Conservation (phyloP, 2,888 invertebrate species). For the Clostera curtula region DNA sequence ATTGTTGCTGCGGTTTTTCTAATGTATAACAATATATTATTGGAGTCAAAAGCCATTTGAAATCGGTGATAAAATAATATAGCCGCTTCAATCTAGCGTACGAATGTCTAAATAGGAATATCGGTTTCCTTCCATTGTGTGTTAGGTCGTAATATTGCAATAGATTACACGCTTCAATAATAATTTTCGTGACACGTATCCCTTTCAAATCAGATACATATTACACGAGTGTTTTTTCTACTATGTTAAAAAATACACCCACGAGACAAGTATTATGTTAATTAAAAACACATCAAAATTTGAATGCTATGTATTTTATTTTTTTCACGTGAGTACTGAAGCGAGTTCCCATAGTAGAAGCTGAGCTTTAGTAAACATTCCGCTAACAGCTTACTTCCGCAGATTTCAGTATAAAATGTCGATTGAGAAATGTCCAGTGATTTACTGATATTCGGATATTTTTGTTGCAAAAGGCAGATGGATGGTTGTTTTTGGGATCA, state of each 20-base stretch:
- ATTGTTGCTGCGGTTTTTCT: conserved; percentile 15
- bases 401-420: conserved; percentile 49
- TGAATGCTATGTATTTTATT: background rate
- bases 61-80: conserved; percentile 2
- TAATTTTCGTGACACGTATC: too few relatives aligned
- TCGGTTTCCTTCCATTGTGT: background rate
- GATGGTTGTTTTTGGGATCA: conserved; percentile 40
- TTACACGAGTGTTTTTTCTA: too few relatives aligned
- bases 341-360: conserved; percentile 16
- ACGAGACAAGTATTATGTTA: too few relatives aligned
- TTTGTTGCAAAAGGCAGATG: conserved; percentile 24
- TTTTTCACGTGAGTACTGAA: conserved; percentile 13
- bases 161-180: too few relatives aligned
- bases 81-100: background rate
- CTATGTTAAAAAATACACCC: too few relatives aligned
- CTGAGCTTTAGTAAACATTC: conserved; percentile 26
- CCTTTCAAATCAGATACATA: too few relatives aligned
- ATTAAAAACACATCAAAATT: too few relatives aligned
- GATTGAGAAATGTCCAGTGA: conserved; percentile 45
- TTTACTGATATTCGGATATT: conserved; percentile 42
- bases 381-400: conserved; percentile 38
- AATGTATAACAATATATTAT: conserved; percentile 9
- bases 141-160: background rate
- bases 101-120: background rate
- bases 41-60: conserved; percentile 10